phyloP scores from a whole-genome alignment of 2,113 vertebrate genomes.

The Elgaria multicarinata region DNA sequence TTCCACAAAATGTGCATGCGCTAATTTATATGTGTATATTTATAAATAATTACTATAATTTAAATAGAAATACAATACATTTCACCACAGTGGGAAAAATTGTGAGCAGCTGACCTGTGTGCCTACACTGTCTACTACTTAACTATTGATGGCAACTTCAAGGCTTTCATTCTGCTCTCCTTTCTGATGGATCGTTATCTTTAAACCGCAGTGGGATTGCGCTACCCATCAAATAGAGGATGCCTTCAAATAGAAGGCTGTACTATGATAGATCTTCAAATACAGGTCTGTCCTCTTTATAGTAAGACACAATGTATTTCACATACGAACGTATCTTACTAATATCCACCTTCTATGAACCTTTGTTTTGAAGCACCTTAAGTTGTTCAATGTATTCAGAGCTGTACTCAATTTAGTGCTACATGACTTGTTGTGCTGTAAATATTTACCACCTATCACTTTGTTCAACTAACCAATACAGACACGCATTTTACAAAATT shows the following conservation, averaged over 20 bases:
- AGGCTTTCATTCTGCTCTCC: background rate
- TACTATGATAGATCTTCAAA: no score
- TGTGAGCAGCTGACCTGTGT: background rate
- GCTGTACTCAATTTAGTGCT: conserved; percentile 22
- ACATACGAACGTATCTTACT: background rate
- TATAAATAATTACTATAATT: background rate
- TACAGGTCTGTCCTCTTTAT: background rate
- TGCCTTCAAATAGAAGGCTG: background rate
- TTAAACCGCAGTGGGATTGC: background rate
- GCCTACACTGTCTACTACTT: no score
- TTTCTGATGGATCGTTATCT: background rate
- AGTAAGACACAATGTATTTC: background rate
- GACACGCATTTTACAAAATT: conserved; percentile 23
- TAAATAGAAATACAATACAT: background rate
- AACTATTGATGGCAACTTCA: background rate
- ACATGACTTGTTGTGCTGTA: background rate
- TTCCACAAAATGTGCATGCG: background rate
- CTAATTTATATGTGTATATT: background rate
- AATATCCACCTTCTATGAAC: background rate
- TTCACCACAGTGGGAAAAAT: background rate
- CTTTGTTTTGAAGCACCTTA: conserved; percentile 21
- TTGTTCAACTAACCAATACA: conserved; percentile 13
- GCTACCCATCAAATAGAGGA: background rate
- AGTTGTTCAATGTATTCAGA: background rate
- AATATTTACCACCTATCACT: background rate